Conservation (phyloP, 30 jellyfish, hydroid and myxozoan genomes). For the Pelagia noctiluca region DNA sequence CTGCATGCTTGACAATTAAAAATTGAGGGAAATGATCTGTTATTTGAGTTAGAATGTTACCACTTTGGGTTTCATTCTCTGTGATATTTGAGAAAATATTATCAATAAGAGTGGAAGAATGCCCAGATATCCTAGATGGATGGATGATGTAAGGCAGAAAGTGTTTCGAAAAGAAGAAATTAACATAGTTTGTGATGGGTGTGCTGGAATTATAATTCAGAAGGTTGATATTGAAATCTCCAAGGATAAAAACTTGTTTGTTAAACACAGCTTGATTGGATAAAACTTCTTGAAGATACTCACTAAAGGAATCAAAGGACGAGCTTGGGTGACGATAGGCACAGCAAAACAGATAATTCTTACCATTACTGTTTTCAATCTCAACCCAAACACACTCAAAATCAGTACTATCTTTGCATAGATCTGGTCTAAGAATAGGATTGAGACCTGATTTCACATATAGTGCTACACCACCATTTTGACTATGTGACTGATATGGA, state of each 20-base stretch:
- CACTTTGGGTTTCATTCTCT: constrained; percentile 49
- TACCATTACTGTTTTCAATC: constrained; percentile 39
- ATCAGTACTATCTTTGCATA: constrained; percentile 37
- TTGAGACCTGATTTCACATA: constrained; percentile 54
- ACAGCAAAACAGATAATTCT: constrained; percentile 54
- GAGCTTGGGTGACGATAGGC: constrained; percentile 63
- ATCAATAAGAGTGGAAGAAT: constrained; percentile 69
- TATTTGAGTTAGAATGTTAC: constrained; percentile 62
- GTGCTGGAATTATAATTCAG: not conserved
- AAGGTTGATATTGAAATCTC: not conserved
- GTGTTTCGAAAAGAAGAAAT: constrained; percentile 12
- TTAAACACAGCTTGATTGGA: constrained; percentile 12
- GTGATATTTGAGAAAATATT: constrained; percentile 57
- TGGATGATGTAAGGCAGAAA: constrained; percentile 48
- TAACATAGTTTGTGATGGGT: constrained; percentile 14
- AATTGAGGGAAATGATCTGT: constrained; percentile 72
- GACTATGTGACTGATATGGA: constrained; percentile 31
- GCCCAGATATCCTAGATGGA: constrained; percentile 57
- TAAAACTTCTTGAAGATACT: not conserved
- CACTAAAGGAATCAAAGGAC: constrained; percentile 17
- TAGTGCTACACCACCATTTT: constrained; percentile 76
- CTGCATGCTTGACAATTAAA: constrained; percentile 72
- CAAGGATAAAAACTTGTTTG: constrained; percentile 17
- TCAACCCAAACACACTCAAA: constrained; percentile 68
- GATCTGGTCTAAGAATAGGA: constrained; percentile 54